phyloP scores from a whole-genome alignment of 1,140 invertebrate species.

The Aphelenchoides avenae region DNA sequence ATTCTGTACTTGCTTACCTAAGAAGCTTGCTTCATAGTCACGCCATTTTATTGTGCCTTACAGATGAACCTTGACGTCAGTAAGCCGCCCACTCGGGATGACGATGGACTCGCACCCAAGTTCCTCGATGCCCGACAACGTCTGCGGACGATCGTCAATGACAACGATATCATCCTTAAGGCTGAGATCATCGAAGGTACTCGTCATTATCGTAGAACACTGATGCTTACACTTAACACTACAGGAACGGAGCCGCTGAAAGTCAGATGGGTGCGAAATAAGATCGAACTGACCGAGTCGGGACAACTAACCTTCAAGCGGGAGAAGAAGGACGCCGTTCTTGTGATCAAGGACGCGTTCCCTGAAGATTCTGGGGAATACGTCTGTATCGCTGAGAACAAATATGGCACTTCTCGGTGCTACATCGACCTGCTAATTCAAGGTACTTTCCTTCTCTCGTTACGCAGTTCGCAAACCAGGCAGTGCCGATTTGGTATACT shows the following conservation, averaged over 20 bases:
- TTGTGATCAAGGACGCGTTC: conserved; percentile 67
- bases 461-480: no score
- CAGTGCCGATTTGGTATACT: not conserved
- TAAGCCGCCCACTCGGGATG: conserved; percentile 15
- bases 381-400: conserved; percentile 81
- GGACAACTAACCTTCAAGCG: conserved; percentile 36
- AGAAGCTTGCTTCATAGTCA: not conserved
- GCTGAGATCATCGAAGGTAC: conserved; percentile 50
- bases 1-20: conserved; percentile 2
- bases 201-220: no score
- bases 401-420: conserved; percentile 45
- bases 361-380: conserved; percentile 81
- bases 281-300: conserved; percentile 38
- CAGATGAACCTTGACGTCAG: conserved; percentile 48
- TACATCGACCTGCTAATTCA: conserved; percentile 34
- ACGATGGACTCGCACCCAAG: conserved; percentile 31
- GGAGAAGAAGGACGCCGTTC: conserved; percentile 22
- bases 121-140: conserved; percentile 31
- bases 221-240: conserved; percentile 6
- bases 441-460: conserved; percentile 29
- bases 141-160: conserved; percentile 12
- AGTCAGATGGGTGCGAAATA: conserved; percentile 43
- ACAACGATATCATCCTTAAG: conserved; percentile 26
- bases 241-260: conserved; percentile 43
- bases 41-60: not conserved